Base-by-base conservation (phyloP, 2,797 vertebrate species). In the Crenuchus spilurus region DNA sequence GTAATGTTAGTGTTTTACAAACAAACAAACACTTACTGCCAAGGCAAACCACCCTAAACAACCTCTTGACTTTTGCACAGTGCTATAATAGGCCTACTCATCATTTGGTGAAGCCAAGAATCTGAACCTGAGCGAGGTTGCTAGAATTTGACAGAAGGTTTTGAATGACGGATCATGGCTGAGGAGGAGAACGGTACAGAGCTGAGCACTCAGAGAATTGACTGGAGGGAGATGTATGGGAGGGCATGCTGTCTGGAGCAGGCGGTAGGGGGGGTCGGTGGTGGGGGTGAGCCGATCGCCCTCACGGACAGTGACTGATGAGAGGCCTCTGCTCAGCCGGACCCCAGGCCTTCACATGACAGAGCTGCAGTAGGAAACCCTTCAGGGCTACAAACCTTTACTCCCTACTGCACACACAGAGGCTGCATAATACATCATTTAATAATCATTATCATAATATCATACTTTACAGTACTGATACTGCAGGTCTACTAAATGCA, bases 161-260 rank as follows among this genome's bases (percentile, higher is more conserved):
- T 16, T 52, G 42, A 60, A 63, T 48, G 35, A 76, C 33, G 14
- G 44, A 70, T 70, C 49, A 26, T 63, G 51, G 24, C 42, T 35
- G 73, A 54, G 57, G 7, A 37, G 58, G 26, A 30, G 66, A 70
- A 62, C 42, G 63, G 33, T 70, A 66, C 74, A 44, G 58, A 1
- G 39, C 26, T 60, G 30, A 68, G 70, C 70, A 69, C 39, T 62
- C 48, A 20, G n/a, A 57, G 54, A 74, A 72, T 58, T 61, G 73
- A 78, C 28, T 72, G 65, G 51, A 69, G 67, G 11, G 30, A 71
- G 67, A 77, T 70, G 62, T 77, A 72, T 77, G 72, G 42, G 72
- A 66, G 64, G 75, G 61, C 61, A 71, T 51, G 64, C 63, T 65
- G 72, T 67, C 67, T 58, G 67, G 30, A 28, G 22, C 66, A 35